Evolutionary conservation across 2,797 vertebrate genomes (phyloP).

Genomic region (Bucorvus abyssinicus): DNA sequence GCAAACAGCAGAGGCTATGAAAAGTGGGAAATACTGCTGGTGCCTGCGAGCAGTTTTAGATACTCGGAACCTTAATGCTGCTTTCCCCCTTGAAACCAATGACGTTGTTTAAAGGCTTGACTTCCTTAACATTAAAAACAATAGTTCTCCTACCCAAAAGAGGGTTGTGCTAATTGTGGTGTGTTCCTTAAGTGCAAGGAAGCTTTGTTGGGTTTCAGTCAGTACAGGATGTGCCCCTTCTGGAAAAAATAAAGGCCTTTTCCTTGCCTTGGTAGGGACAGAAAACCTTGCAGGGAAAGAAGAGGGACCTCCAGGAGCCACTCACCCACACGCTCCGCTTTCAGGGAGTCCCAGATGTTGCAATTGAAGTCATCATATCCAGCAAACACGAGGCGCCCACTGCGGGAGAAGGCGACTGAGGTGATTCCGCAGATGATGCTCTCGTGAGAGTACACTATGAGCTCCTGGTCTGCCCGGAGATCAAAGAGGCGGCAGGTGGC

Average conservation of each 20-base stretch:
- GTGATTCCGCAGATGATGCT: conserved; percentile 96
- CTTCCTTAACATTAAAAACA: neutral
- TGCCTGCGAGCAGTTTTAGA: neutral
- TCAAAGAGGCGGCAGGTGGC: conserved; percentile 93
- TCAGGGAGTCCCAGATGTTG: conserved; percentile 95
- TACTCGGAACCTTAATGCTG: neutral
- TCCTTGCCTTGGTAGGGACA: neutral
- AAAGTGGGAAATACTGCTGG: neutral
- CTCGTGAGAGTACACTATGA: conserved; percentile 90
- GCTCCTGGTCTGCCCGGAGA: conserved; percentile 94
- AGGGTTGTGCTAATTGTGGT: neutral
- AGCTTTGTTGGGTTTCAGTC: neutral
- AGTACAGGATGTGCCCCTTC: accelerated
- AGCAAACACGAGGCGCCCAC: conserved; percentile 90
- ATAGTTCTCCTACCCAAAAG: neutral
- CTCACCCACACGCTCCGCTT: conserved; percentile 92
- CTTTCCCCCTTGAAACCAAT: neutral
- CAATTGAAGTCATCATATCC: conserved; percentile 98
- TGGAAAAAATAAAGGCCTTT: neutral
- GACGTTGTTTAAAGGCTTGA: neutral
- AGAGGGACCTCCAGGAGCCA: neutral
- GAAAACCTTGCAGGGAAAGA: neutral
- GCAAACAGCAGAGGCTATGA: neutral
- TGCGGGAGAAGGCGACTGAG: conserved; percentile 90
- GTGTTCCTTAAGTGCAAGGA: neutral